Evolutionary conservation across 92 coral and sea anemone genomes (phyloP), one percentile per base, ranked within the genome.

Genomic region (Actinernus sp.): DNA sequence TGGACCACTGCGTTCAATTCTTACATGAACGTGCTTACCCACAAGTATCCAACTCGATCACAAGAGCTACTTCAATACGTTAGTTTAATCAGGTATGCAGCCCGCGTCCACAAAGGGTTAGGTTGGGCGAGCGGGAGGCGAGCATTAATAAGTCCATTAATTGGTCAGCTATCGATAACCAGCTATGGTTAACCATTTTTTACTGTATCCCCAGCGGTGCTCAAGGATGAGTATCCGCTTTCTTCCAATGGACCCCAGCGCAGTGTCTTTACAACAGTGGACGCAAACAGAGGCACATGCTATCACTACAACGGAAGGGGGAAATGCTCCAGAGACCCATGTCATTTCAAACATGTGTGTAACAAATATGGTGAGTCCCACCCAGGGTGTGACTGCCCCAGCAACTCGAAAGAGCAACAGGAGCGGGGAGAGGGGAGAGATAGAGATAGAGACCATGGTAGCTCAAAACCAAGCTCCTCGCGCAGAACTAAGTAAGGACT

Each of bases 331-430:
- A 34, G 41, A 14, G 6, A 6, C 41, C 41, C 41, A 6, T 34
- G 41, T 14, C 8, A 6, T 6, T 34, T 6, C 14, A 14, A 6
- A 6, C 41, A 34, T 14, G 14, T 6, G 41, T 34, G 41, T 14
- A 34, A 34, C 14, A 34, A 14, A 34, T 34, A 14, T 14, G 41
- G 41, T 6, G 14, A 34, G 14, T 6, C 6, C 14, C 41, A 34
- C 6, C 41, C 41, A 34, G 82, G 82, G 21, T 44, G 36, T 12
- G 26, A 63, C 27, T 75, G 74, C 58, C 75, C 60, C 57, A 43
- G 43, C 41, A 6, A 34, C 41, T 14, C 14, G 6, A 14, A 34
- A 34, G n/a, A n/a, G n/a, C n/a, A n/a, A n/a, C n/a, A n/a, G n/a
- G n/a, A n/a, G n/a, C n/a, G n/a, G n/a, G n/a, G n/a, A n/a, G n/a